Conservation (phyloP, 2,888 invertebrate species). For the Cataglyphis cursor region DNA sequence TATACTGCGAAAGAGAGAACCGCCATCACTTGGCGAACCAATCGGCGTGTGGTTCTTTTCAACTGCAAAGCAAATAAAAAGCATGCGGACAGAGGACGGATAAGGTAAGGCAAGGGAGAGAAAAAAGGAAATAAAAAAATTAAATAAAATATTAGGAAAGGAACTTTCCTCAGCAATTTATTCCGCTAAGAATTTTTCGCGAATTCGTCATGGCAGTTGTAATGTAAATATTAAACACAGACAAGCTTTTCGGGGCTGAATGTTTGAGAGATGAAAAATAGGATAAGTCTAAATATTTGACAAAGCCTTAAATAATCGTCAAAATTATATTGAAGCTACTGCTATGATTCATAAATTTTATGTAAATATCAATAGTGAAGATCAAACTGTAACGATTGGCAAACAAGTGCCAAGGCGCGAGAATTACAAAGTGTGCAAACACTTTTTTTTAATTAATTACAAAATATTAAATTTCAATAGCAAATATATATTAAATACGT, state of each 20-base stretch:
- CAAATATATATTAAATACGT: too few species aligned
- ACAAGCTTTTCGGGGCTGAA: slow-evolving; percentile 25
- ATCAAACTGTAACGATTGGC: neutral
- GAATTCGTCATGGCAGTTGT: slow-evolving; percentile 34
- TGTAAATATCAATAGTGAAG: neutral
- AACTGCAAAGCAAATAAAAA: slow-evolving; percentile 60
- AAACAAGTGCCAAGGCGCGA: too few species aligned
- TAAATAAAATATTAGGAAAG: slow-evolving; percentile 53
- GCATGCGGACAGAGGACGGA: slow-evolving; percentile 34
- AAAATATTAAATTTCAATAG: too few species aligned
- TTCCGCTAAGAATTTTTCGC: slow-evolving; percentile 41
- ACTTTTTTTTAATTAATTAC: too few species aligned
- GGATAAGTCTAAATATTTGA: slow-evolving; percentile 19
- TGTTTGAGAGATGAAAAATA: neutral
- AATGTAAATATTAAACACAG: slow-evolving; percentile 56
- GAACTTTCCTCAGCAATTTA: slow-evolving; percentile 61
- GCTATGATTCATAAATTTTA: neutral
- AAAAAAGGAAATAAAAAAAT: slow-evolving; percentile 10
- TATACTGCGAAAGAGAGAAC: slow-evolving; percentile 53
- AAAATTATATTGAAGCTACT: neutral
- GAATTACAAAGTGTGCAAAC: too few species aligned
- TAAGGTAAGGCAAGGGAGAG: slow-evolving; percentile 31
- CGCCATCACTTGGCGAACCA: slow-evolving; percentile 59
- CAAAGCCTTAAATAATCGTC: neutral
- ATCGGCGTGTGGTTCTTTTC: slow-evolving; percentile 64